Conservation (phyloP, 2,888 invertebrate genomes). For the Antitype chi region DNA sequence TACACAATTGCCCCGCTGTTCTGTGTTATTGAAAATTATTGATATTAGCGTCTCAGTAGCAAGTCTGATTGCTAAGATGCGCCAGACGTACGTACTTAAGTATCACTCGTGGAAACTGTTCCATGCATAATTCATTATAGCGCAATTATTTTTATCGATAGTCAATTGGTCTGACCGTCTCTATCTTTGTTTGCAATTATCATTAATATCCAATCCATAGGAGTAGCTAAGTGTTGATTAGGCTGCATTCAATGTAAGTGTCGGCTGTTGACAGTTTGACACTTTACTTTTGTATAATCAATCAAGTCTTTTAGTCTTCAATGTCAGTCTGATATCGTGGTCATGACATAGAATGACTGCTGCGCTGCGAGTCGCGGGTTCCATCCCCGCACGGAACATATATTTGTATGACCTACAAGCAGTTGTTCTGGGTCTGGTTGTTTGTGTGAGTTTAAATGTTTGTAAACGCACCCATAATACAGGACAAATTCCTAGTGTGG, state of each 20-base stretch:
- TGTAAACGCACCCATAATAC: no score
- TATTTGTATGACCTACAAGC: no score
- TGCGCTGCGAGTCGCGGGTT: no score
- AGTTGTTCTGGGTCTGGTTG: no score
- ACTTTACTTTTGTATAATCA: constrained; percentile 13
- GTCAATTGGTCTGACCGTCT: not conserved
- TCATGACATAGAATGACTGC: not conserved
- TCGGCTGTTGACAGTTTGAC: constrained; percentile 35
- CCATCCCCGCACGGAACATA: no score
- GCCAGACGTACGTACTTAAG: not conserved
- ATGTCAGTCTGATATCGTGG: not conserved
- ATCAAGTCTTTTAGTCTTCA: constrained; percentile 42
- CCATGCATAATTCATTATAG: constrained; percentile 7
- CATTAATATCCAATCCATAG: constrained; percentile 6
- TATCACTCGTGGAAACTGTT: not conserved
- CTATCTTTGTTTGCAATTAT: constrained; percentile 15
- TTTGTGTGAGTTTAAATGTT: no score
- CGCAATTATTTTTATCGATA: not conserved
- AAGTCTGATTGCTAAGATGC: not conserved
- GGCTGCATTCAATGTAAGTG: not conserved
- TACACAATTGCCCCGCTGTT: not conserved
- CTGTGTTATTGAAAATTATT: not conserved
- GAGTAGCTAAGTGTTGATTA: not conserved
- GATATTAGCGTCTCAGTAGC: not conserved
- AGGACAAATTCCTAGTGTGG: no score